Conservation (phyloP, 1,140 invertebrate genomes). For the Oncopodura yosiiana region DNA sequence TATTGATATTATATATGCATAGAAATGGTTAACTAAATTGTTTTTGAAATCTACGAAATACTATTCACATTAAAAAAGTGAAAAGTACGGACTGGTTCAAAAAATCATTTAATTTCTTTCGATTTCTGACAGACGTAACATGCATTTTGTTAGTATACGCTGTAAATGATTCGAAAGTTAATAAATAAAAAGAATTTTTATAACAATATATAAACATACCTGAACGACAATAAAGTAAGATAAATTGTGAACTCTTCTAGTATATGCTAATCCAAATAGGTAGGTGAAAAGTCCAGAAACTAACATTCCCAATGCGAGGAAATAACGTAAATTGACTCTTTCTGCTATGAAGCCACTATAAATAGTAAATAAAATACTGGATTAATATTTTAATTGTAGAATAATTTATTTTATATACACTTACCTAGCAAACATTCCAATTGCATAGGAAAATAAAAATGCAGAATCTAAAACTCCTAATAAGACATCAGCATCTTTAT, state of each 20-base stretch:
- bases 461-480: slow-evolving; percentile 81
- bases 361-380: background rate
- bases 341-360: slow-evolving; percentile 81
- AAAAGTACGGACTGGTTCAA: no score
- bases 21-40: background rate
- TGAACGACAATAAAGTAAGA: slow-evolving; percentile 79
- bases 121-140: no score
- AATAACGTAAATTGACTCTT: slow-evolving; percentile 79
- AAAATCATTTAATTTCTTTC: no score
- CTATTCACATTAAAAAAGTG: no score
- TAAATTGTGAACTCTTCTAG: slow-evolving; percentile 70
- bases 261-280: slow-evolving; percentile 77
- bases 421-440: slow-evolving; percentile 83
- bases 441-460: slow-evolving; percentile 86
- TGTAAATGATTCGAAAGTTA: background rate
- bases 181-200: slow-evolving; percentile 3
- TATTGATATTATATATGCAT: slow-evolving; percentile 10
- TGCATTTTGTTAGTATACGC: no score
- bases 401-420: slow-evolving; percentile 10
- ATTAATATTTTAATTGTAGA: background rate
- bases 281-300: slow-evolving; percentile 77
- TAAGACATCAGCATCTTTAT: slow-evolving; percentile 63
- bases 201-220: slow-evolving; percentile 43
- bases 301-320: slow-evolving; percentile 81
- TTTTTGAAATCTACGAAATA: no score